Conservation (phyloP, 2,113 vertebrate genomes). For the Crypturellus undulatus region DNA sequence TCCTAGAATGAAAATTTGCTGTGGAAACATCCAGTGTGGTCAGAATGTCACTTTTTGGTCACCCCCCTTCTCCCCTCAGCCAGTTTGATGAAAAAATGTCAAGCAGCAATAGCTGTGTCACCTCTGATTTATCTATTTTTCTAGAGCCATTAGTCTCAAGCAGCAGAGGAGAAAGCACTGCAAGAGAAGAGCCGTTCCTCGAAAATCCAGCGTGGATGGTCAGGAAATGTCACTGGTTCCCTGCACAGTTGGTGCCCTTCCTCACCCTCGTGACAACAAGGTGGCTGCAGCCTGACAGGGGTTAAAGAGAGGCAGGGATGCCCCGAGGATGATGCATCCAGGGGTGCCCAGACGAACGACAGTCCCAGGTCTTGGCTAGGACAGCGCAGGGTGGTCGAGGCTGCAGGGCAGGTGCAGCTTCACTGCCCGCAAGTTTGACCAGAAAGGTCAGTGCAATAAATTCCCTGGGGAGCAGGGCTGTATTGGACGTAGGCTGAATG, state of each 20-base stretch:
- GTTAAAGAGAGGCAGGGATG: background rate
- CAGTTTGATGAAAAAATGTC: slow-evolving; percentile 60
- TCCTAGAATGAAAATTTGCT: slow-evolving; percentile 39
- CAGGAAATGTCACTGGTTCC: slow-evolving; percentile 29
- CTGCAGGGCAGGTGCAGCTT: background rate
- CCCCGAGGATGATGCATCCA: rapidly evolving
- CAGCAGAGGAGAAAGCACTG: background rate
- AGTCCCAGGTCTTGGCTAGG: background rate
- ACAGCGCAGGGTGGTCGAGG: background rate
- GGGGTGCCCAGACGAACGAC: background rate
- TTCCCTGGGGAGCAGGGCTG: background rate
- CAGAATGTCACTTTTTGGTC: slow-evolving; percentile 65
- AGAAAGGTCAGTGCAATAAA: background rate
- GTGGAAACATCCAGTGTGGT: background rate
- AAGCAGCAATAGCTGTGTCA: slow-evolving; percentile 47
- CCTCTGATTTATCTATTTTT: slow-evolving; percentile 70
- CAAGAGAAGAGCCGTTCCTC: background rate
- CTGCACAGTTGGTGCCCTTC: rapidly evolving
- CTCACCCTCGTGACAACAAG: background rate
- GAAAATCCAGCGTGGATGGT: background rate
- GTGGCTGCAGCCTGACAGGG: rapidly evolving
- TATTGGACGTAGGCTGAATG: background rate
- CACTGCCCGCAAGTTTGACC: background rate
- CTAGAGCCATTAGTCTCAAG: slow-evolving; percentile 56
- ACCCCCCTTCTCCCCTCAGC: background rate